These are phyloP conservation scores for Ferdinandea cuprea DNA, from an alignment of 2,888 invertebrate species.

Conservation along the genomic window DNA sequence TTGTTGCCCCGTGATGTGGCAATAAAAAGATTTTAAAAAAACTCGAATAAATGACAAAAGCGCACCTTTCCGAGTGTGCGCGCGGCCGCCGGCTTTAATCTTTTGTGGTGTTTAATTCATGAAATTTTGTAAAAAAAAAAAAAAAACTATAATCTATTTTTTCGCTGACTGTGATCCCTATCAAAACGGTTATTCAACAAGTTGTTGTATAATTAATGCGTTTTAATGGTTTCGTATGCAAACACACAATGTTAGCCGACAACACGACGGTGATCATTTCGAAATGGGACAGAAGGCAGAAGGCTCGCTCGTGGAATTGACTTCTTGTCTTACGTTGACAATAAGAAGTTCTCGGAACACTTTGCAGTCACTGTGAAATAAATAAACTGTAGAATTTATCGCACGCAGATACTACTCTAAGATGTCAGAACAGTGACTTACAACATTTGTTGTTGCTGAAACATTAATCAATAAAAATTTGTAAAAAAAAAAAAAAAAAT, in stretches of 20 bases:
- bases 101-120: conserved; percentile 60
- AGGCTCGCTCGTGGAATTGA: conserved; percentile 3
- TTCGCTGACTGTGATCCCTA: conserved; percentile 43
- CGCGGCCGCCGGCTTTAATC: conserved; percentile 51
- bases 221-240: conserved; percentile 33
- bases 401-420: background rate
- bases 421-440: background rate
- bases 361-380: too few relatives aligned
- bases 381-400: background rate
- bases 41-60: conserved; percentile 65
- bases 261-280: background rate
- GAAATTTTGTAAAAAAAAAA: conserved; percentile 45
- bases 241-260: conserved; percentile 14
- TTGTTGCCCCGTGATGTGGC: conserved; percentile 39
- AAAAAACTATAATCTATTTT: too few relatives aligned
- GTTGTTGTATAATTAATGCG: conserved; percentile 52
- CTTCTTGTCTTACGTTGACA: conserved; percentile 56
- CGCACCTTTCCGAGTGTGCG: conserved; percentile 53
- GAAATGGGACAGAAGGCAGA: background rate
- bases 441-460: too few relatives aligned
- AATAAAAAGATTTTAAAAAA: too few relatives aligned
- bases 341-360: background rate
- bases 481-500: background rate
- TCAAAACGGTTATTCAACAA: conserved; percentile 63
- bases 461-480: background rate